Percentiles rank a stretch among this genome's conserved stretches.
Evolutionary conservation across 1,140 invertebrate species (phyloP).

Genomic region (Coenobita brevimanus): DNA sequence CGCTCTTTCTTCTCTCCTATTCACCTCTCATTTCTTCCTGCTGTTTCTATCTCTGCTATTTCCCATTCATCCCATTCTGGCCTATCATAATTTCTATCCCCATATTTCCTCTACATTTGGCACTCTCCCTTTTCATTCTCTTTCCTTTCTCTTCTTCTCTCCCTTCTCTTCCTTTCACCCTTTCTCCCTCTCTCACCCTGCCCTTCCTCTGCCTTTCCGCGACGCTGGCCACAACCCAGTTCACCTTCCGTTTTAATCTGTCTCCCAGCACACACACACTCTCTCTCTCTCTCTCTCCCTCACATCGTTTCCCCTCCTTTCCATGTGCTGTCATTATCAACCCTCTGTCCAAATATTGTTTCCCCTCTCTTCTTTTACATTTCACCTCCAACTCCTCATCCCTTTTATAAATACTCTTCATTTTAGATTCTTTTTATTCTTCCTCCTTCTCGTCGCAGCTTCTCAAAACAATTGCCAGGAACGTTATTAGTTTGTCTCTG

Average conservation of each 20-base stretch:
- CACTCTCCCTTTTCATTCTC: not conserved
- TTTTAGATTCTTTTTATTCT: not conserved
- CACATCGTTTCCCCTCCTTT: not conserved
- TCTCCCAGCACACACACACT: not conserved
- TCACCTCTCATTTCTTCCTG: too few relatives aligned
- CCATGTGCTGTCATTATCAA: not conserved
- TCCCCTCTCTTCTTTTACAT: not conserved
- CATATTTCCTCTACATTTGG: not conserved
- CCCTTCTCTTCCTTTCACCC: not conserved
- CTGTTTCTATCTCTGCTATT: not conserved
- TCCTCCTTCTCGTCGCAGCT: not conserved
- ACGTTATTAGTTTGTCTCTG: too few relatives aligned
- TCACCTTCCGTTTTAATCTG: not conserved
- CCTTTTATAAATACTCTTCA: not conserved
- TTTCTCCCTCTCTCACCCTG: not conserved
- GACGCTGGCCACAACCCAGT: too few relatives aligned
- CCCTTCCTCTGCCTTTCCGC: not conserved
- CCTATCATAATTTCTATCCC: not conserved
- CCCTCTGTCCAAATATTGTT: not conserved
- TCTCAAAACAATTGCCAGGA: too few relatives aligned
- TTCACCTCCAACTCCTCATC: not conserved
- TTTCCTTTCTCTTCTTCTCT: constrained; percentile 2
- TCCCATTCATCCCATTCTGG: not conserved
- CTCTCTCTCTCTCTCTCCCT: not conserved
- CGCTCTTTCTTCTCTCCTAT: not conserved